Conservation (phyloP, 1,140 invertebrate species). For the Tetramorium alpestre region DNA sequence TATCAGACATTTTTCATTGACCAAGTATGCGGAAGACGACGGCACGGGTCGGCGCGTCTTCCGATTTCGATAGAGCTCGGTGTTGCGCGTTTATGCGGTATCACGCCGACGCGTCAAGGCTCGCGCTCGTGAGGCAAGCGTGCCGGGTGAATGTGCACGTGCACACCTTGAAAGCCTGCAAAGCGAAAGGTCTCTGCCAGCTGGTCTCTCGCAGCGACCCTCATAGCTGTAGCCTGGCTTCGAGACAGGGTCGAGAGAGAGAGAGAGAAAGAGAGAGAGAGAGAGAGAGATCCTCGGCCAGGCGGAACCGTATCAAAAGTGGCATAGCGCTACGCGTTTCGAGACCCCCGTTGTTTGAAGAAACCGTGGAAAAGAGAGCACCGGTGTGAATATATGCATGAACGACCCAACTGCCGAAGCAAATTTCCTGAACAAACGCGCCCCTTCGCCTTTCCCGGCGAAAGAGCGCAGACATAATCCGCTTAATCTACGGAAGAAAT, state of each 20-base stretch:
- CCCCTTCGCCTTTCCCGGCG: neutral
- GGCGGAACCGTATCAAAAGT: constrained; percentile 74
- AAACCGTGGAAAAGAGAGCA: constrained; percentile 61
- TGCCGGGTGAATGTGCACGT: constrained; percentile 65
- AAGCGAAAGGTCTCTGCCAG: constrained; percentile 71
- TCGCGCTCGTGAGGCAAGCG: constrained; percentile 59
- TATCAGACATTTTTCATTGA: constrained; percentile 49
- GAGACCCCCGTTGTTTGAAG: constrained; percentile 38
- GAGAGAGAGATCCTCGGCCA: constrained; percentile 61
- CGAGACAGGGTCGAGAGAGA: constrained; percentile 70
- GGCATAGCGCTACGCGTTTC: constrained; percentile 64
- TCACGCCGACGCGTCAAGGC: constrained; percentile 72
- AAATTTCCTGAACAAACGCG: constrained; percentile 50
- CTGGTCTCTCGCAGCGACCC: constrained; percentile 67
- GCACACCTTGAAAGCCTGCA: constrained; percentile 70
- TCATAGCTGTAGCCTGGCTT: constrained; percentile 37
- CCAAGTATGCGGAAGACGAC: constrained; percentile 66
- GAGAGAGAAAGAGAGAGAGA: constrained; percentile 40
- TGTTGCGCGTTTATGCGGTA: constrained; percentile 71
- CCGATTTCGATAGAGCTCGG: constrained; percentile 68
- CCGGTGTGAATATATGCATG: constrained; percentile 53
- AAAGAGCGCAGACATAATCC: constrained; percentile 25
- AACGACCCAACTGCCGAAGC: constrained; percentile 56
- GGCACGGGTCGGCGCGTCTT: constrained; percentile 52
- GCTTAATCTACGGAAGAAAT: constrained; percentile 52